Base-by-base conservation (phyloP, 2,888 invertebrate species). In the Cheilosia variabilis region DNA sequence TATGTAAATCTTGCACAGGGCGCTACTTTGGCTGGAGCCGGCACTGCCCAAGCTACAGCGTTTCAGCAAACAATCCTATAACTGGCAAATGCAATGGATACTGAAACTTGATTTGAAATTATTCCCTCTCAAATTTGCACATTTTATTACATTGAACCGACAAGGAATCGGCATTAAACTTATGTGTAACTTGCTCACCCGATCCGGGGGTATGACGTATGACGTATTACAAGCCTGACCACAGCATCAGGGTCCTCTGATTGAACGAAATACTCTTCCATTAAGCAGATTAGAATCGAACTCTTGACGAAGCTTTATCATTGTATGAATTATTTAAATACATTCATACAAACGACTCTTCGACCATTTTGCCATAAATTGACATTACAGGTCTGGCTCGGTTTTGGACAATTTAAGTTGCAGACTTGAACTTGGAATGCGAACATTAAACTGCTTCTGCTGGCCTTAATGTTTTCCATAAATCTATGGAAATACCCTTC, bases 271-370 rank as follows among this genome's bases (percentile, higher is more conserved):
- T 10, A 15, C 15, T 17, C 10, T 27, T 34, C 10, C 27, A 17
- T 37, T 2, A n/a, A 47, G 47, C 24, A 34, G 17, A 62, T 31
- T 37, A n/a, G 27, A 10, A 55, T 37, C 37, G 63, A 47, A 45
- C 31, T 50, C 55, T 43, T 55, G 68, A 19, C 41, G 55, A 43
- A 75, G 63, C 80, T 80, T 80, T 63, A 75, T 75, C 75, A 58
- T 75, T 73, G 47, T 62, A 4, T 10, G 62, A 80, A 75, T 68
- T 80, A 75, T 75, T 63, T 68, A 80, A 68, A 75, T 68, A 68
- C 43, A 15, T 27, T 6, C 27, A 6, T 65, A 41, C 37, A 69
- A 57, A 63, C 72, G 52, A 50, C 34, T 37, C 13, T 4, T 37
- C 1, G 0, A 13, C 37, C 10, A 3, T 13, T 13, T 37, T 13